phyloP scores from a whole-genome alignment of 2,797 vertebrate species.

The Stomatorhinus walkeri region DNA sequence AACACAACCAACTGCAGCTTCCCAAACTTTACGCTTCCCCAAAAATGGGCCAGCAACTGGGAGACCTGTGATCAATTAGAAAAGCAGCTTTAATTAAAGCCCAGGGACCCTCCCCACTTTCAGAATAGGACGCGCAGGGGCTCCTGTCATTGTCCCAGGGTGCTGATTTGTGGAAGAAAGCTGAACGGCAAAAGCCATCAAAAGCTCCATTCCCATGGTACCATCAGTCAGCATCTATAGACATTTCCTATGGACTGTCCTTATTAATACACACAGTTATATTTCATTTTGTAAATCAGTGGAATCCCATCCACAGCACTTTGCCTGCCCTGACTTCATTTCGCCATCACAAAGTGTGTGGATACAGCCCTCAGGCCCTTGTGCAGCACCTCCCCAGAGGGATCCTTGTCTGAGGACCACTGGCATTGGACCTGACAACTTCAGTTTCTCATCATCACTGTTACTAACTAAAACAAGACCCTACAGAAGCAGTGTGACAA shows the following conservation, averaged over 20 bases:
- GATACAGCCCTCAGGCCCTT: background rate
- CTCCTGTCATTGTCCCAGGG: background rate
- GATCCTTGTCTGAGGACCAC: background rate
- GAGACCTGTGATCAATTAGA: slow-evolving; percentile 56
- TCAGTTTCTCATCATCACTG: background rate
- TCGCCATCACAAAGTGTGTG: background rate
- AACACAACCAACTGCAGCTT: background rate
- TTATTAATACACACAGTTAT: background rate
- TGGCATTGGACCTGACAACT: background rate
- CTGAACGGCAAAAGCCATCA: background rate
- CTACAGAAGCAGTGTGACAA: background rate
- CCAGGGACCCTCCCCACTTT: slow-evolving; percentile 29
- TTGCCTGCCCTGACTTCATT: background rate
- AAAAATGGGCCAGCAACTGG: slow-evolving; percentile 52
- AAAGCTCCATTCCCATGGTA: background rate
- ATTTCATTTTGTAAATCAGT: background rate
- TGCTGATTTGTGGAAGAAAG: background rate
- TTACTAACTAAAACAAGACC: background rate
- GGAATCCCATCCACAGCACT: background rate
- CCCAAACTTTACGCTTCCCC: background rate
- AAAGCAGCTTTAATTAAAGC: slow-evolving; percentile 56
- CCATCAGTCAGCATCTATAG: background rate
- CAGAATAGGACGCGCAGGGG: background rate
- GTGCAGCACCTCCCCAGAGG: background rate
- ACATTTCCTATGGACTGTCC: background rate